Percentiles rank a stretch among this genome's conserved stretches.
These are phyloP conservation scores for Syrrhaptes paradoxus DNA, from an alignment of 2,113 vertebrate genomes.

Conservation along the genomic window DNA sequence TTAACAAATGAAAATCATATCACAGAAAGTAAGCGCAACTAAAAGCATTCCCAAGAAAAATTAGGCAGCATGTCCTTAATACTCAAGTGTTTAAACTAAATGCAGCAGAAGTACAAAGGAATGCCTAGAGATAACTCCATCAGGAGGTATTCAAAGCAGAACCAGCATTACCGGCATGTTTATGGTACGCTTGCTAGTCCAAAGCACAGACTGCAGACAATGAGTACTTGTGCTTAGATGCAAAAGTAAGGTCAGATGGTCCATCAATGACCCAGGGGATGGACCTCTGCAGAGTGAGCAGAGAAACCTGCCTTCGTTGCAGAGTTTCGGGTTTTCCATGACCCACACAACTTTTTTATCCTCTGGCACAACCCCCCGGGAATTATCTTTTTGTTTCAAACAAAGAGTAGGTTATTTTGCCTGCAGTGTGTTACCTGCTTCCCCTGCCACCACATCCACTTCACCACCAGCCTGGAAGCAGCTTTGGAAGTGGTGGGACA, in stretches of 20 bases:
- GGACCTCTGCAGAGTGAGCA: neutral
- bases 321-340: neutral
- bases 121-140: conserved; percentile 7
- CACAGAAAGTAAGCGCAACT: neutral
- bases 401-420: neutral
- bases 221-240: neutral
- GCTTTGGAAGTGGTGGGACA: neutral
- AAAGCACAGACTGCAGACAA: neutral
- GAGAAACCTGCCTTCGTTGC: neutral
- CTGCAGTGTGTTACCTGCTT: neutral
- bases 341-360: neutral
- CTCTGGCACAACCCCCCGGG: neutral
- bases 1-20: neutral
- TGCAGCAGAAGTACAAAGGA: conserved; percentile 19
- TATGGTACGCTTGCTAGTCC: neutral
- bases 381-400: neutral
- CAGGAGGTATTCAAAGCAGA: neutral
- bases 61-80: neutral
- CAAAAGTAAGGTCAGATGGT: neutral
- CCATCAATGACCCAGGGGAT: neutral
- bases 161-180: neutral
- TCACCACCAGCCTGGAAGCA: neutral
- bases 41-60: conserved; percentile 29
- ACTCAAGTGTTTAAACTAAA: neutral
- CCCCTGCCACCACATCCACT: neutral